Conservation (phyloP, 92 coral and sea anemone genomes). For the Phenganax subtilis region DNA sequence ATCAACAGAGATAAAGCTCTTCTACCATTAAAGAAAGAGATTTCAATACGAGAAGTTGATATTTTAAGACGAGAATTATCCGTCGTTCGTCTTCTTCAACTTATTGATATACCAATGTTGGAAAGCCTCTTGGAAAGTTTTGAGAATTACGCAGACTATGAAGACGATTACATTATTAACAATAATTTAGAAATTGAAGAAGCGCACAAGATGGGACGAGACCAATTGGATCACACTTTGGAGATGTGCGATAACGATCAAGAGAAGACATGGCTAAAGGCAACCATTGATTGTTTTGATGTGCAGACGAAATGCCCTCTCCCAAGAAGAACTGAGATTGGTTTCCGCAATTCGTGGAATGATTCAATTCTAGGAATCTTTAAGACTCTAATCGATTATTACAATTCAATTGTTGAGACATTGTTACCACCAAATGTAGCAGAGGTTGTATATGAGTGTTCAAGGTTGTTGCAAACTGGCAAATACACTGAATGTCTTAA, state of each 20-base stretch:
- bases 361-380: conserved; percentile 65
- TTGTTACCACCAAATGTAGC: conserved; percentile 66
- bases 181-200: conserved; percentile 29
- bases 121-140: conserved; percentile 58
- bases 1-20: conserved; percentile 21
- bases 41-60: conserved; percentile 31
- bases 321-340: conserved; percentile 55
- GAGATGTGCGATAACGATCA: conserved; percentile 33
- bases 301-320: conserved; percentile 64
- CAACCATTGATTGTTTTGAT: conserved; percentile 69
- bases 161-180: conserved; percentile 23
- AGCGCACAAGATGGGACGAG: conserved; percentile 29
- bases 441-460: conserved; percentile 56
- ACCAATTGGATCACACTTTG: conserved; percentile 26
- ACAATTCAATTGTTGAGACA: conserved; percentile 67
- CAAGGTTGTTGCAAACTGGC: conserved; percentile 39
- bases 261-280: conserved; percentile 56
- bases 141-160: conserved; percentile 39
- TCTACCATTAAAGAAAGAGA: conserved; percentile 35
- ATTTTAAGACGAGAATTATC: conserved; percentile 46
- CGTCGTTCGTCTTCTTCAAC: conserved; percentile 61
- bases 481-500: conserved; percentile 38
- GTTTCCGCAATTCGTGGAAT: conserved; percentile 63
- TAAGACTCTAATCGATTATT: conserved; percentile 63
- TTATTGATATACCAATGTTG: conserved; percentile 68